phyloP scores from a whole-genome alignment of 2,113 vertebrate genomes.

The Paramisgurnus dabryanus region DNA sequence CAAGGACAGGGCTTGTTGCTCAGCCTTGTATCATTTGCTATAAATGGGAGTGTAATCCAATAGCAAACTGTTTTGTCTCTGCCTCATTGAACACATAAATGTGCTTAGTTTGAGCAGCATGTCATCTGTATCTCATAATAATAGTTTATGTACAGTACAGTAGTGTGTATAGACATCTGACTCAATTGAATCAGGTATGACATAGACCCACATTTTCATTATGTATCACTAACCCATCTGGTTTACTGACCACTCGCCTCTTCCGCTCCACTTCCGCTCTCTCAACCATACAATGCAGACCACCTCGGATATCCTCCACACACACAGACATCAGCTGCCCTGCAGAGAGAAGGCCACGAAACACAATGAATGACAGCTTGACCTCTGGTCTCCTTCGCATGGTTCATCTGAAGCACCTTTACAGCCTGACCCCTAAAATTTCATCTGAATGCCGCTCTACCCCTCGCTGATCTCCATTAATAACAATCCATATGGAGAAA shows the following conservation, averaged over 20 bases:
- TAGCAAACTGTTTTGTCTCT: slow-evolving; percentile 6
- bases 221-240: slow-evolving; percentile 18
- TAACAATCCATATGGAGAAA: slow-evolving; percentile 6
- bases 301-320: slow-evolving; percentile 17
- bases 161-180: too few species aligned
- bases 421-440: slow-evolving; percentile 35
- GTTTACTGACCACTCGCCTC: slow-evolving; percentile 1
- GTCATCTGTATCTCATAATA: neutral
- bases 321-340: slow-evolving; percentile 9
- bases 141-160: too few species aligned
- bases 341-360: slow-evolving; percentile 17
- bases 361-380: slow-evolving; percentile 37
- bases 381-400: slow-evolving; percentile 21
- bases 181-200: neutral
- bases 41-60: neutral
- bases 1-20: slow-evolving; percentile 8
- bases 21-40: neutral
- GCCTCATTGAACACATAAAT: slow-evolving; percentile 16
- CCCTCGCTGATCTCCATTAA: slow-evolving; percentile 1
- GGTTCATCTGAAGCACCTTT: slow-evolving; percentile 12
- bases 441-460: slow-evolving; percentile 22
- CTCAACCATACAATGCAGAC: slow-evolving; percentile 35
- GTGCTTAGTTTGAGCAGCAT: slow-evolving; percentile 1
- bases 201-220: slow-evolving; percentile 17
- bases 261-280: slow-evolving; percentile 40